phyloP scores from a whole-genome alignment of 2,113 vertebrate genomes.

The Pseudois nayaur region DNA sequence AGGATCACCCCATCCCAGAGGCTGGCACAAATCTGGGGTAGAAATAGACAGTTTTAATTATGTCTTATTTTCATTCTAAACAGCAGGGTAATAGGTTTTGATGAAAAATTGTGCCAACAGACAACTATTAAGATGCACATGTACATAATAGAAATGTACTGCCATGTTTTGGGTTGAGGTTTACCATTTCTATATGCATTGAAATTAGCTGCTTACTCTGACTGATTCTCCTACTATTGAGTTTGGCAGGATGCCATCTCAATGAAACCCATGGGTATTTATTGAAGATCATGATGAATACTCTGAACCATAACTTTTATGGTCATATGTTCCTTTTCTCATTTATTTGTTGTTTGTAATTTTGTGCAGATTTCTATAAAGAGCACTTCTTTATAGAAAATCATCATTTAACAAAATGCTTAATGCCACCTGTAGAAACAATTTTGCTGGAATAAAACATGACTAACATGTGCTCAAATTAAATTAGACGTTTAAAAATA shows the following conservation, averaged over 20 bases:
- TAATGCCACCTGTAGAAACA: background rate
- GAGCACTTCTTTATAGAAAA: background rate
- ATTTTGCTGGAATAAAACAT: constrained; percentile 16
- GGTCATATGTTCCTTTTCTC: background rate
- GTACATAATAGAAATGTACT: background rate
- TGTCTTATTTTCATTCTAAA: constrained; percentile 29
- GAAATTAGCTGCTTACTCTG: constrained; percentile 9
- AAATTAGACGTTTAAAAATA: constrained; percentile 42
- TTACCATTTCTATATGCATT: constrained; percentile 16
- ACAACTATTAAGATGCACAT: background rate
- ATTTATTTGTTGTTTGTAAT: background rate
- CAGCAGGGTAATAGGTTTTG: background rate
- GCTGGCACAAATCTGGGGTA: background rate
- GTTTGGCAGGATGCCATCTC: constrained; percentile 19
- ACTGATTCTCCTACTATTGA: background rate
- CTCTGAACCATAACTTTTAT: constrained; percentile 9
- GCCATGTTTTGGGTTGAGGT: background rate
- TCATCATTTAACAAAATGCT: constrained; percentile 4
- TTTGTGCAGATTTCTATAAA: background rate
- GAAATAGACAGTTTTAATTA: background rate
- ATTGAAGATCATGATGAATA: constrained; percentile 15
- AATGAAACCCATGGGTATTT: constrained; percentile 15
- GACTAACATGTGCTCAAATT: background rate
- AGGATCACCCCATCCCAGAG: background rate
- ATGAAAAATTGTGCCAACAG: background rate